Evolutionary conservation across 2,113 vertebrate species (phyloP).

Genomic region (Arothron firmamentum): DNA sequence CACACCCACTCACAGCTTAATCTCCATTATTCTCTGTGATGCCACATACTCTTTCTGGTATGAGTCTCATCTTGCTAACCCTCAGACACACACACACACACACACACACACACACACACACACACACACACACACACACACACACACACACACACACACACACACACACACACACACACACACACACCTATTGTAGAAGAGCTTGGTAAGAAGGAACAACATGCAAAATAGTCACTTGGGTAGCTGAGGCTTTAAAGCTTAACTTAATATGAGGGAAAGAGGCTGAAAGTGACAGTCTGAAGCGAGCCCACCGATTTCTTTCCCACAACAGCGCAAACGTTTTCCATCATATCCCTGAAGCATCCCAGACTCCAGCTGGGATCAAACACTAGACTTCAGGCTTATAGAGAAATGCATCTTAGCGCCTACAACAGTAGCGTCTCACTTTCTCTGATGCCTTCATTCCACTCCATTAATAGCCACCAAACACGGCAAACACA

Average conservation of each 20-base stretch:
- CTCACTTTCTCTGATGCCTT: conserved; percentile 35
- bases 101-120: conserved; percentile 5
- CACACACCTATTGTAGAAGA: conserved; percentile 44
- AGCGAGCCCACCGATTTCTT: conserved; percentile 40
- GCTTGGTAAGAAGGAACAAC: conserved; percentile 47
- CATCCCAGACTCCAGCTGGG: conserved; percentile 65
- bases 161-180: conserved; percentile 3
- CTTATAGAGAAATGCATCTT: conserved; percentile 47
- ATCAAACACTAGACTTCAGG: conserved; percentile 65
- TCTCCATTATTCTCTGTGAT: conserved; percentile 70
- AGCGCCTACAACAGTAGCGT: conserved; percentile 32
- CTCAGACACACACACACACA: background rate
- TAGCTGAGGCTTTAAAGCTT: conserved; percentile 55
- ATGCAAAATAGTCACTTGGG: conserved; percentile 57
- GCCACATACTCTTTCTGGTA: conserved; percentile 28
- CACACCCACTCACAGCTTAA: conserved; percentile 49
- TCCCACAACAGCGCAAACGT: conserved; percentile 64
- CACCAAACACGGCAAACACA: conserved; percentile 38
- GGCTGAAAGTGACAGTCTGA: conserved; percentile 37
- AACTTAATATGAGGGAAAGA: conserved; percentile 38
- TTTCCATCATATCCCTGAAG: conserved; percentile 67
- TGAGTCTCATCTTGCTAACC: conserved; percentile 8
- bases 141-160: too few relatives aligned
- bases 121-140: background rate
- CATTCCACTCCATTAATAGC: conserved; percentile 56